A percentile compares a stretch with the other conserved stretches of the same genome.
Evolutionary conservation across 2,888 invertebrate genomes (phyloP).

Genomic region (Drosophila paranaensis): DNA sequence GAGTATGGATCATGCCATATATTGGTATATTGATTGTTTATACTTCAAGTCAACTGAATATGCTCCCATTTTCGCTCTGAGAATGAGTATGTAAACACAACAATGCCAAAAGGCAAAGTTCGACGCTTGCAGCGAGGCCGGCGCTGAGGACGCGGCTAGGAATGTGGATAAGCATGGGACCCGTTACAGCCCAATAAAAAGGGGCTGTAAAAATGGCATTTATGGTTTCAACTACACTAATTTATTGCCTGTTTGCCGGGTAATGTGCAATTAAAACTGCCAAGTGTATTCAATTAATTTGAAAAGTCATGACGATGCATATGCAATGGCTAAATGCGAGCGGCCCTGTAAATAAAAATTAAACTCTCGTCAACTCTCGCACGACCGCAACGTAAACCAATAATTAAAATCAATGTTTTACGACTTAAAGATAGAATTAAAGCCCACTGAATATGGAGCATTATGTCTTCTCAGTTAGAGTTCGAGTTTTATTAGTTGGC

Average conservation of each 20-base stretch:
- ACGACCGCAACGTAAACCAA: neutral
- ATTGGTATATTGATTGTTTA: too few relatives aligned
- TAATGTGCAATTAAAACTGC: conserved; percentile 74
- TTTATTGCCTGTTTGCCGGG: conserved; percentile 64
- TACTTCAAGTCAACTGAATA: neutral
- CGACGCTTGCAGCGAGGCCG: conserved; percentile 32
- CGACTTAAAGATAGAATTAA: neutral
- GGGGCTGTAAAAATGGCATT: conserved; percentile 67
- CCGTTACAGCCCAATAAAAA: conserved; percentile 64
- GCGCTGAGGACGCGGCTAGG: conserved; percentile 13
- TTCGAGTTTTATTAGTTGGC: too few relatives aligned
- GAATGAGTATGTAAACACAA: conserved; percentile 5
- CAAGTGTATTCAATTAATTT: conserved; percentile 75
- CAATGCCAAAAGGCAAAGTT: conserved; percentile 19
- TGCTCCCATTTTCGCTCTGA: neutral
- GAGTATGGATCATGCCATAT: neutral
- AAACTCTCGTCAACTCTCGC: neutral
- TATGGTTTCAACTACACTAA: conserved; percentile 67
- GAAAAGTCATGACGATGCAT: conserved; percentile 53
- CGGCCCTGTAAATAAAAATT: conserved; percentile 11
- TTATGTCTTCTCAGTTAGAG: too few relatives aligned
- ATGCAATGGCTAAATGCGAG: conserved; percentile 23
- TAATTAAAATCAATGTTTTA: neutral
- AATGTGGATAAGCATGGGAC: conserved; percentile 41
- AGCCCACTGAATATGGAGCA: neutral